Evolutionary conservation across 1,140 invertebrate species (phyloP).

Genomic region (Drosophila fuyamai): DNA sequence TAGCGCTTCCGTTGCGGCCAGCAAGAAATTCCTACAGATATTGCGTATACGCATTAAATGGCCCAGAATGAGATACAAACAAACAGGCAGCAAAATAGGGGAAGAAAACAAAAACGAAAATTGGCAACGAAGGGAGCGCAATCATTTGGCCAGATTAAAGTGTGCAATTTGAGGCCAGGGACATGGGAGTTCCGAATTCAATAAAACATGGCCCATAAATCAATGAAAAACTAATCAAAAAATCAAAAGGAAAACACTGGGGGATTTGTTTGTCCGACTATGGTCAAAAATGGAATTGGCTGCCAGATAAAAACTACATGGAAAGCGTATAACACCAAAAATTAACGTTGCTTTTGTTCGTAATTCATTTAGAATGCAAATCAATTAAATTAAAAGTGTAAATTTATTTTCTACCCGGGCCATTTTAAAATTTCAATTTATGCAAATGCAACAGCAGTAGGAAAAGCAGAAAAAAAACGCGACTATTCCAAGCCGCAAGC

Average conservation of each 20-base stretch:
- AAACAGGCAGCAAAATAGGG: conserved; percentile 21
- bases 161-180: conserved; percentile 21
- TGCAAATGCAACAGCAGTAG: conserved; percentile 71
- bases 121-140: conserved; percentile 14
- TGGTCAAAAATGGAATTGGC: conserved; percentile 16
- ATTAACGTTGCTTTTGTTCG: conserved; percentile 21
- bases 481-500: conserved; percentile 43
- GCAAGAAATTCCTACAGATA: conserved; percentile 36
- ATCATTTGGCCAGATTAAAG: conserved; percentile 53
- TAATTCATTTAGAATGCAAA: conserved; percentile 64
- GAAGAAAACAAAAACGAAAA: conserved; percentile 46
- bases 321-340: conserved; percentile 11
- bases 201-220: conserved; percentile 60
- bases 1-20: conserved; percentile 68
- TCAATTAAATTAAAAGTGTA: conserved; percentile 65
- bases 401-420: conserved; percentile 36
- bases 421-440: conserved; percentile 68
- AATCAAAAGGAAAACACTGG: conserved; percentile 58
- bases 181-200: conserved; percentile 20
- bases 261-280: conserved; percentile 51
- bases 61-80: conserved; percentile 64
- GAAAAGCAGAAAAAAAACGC: conserved; percentile 13
- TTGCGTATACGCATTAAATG: conserved; percentile 73
- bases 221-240: conserved; percentile 77
- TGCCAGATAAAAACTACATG: conserved; percentile 5